Evolutionary conservation across 2,888 invertebrate species (phyloP).

Genomic region (Cheilosia vernalis): DNA sequence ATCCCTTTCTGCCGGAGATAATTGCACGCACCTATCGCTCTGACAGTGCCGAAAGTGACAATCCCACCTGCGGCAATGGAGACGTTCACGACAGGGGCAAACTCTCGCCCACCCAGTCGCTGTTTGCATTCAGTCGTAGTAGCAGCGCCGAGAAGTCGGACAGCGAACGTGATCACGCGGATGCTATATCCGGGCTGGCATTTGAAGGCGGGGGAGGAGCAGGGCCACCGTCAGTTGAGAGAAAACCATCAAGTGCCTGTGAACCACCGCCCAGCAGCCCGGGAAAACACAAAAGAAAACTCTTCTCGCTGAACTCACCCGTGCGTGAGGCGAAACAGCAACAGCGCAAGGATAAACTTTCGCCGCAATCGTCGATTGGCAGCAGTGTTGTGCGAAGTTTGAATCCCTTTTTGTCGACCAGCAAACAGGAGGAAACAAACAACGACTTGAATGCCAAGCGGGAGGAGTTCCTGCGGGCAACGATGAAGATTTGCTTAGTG

Average conservation of each 20-base stretch:
- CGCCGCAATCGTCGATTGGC: conserved; percentile 76
- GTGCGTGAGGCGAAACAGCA: conserved; percentile 78
- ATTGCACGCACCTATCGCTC: conserved; percentile 81
- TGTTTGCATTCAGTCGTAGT: conserved; percentile 64
- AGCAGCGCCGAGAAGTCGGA: conserved; percentile 69
- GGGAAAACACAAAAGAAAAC: conserved; percentile 80
- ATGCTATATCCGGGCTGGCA: conserved; percentile 77
- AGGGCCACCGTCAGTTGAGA: conserved; percentile 20
- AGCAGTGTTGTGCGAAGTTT: conserved; percentile 79
- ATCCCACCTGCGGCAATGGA: conserved; percentile 59
- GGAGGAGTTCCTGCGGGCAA: conserved; percentile 89
- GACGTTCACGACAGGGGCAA: conserved; percentile 55
- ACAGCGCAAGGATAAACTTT: conserved; percentile 71
- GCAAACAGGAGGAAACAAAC: conserved; percentile 59
- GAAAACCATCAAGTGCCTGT: conserved; percentile 72
- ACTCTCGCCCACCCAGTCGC: conserved; percentile 53
- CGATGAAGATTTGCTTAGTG: conserved; percentile 90
- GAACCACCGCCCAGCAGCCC: conserved; percentile 78
- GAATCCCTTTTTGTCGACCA: conserved; percentile 81
- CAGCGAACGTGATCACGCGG: conserved; percentile 76
- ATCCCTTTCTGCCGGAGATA: conserved; percentile 83
- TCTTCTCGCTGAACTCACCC: conserved; percentile 81
- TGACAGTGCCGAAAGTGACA: conserved; percentile 79
- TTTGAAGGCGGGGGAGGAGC: conserved; percentile 61
- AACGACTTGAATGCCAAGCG: conserved; percentile 84